phyloP scores from a whole-genome alignment of 2,888 invertebrate species.

The Nudaria mundana region DNA sequence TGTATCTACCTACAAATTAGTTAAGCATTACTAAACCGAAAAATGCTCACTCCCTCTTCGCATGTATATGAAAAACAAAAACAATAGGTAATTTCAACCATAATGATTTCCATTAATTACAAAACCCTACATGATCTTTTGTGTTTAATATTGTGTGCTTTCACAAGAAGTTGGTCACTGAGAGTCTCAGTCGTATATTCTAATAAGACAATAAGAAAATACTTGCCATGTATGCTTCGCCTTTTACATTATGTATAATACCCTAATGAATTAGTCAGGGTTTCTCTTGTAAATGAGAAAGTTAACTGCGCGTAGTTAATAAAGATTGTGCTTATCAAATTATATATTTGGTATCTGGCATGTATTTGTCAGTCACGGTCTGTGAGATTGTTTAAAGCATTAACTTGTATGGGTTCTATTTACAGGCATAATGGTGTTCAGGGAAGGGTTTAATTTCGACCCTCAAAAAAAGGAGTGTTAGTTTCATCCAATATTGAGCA shows the following conservation, averaged over 20 bases:
- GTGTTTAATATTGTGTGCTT: constrained; percentile 71
- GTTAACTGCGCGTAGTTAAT: constrained; percentile 25
- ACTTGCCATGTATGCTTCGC: not conserved
- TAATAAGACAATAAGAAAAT: constrained; percentile 31
- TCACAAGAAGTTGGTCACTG: constrained; percentile 46
- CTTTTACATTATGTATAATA: constrained; percentile 9
- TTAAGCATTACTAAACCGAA: constrained; percentile 30
- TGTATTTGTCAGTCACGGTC: constrained; percentile 33
- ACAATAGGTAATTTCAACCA: constrained; percentile 67
- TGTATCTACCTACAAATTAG: too few species aligned
- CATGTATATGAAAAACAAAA: too few species aligned
- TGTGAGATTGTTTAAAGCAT: constrained; percentile 21
- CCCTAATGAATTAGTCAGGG: constrained; percentile 20
- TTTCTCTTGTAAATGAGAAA: constrained; percentile 30
- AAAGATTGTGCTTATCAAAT: constrained; percentile 33
- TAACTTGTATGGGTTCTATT: constrained; percentile 16
- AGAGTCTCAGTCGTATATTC: constrained; percentile 24
- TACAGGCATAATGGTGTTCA: too few species aligned
- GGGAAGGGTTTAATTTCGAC: too few species aligned
- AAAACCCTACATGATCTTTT: constrained; percentile 52
- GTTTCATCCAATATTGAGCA: too few species aligned
- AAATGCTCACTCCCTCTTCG: constrained; percentile 17
- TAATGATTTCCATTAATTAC: constrained; percentile 70
- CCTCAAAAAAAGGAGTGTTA: too few species aligned
- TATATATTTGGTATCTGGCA: constrained; percentile 29